A percentile compares a stretch with the other conserved stretches of the same genome.
These are phyloP conservation scores for Dendrolimus houi DNA, from an alignment of 2,888 invertebrate genomes.

Conservation along the genomic window DNA sequence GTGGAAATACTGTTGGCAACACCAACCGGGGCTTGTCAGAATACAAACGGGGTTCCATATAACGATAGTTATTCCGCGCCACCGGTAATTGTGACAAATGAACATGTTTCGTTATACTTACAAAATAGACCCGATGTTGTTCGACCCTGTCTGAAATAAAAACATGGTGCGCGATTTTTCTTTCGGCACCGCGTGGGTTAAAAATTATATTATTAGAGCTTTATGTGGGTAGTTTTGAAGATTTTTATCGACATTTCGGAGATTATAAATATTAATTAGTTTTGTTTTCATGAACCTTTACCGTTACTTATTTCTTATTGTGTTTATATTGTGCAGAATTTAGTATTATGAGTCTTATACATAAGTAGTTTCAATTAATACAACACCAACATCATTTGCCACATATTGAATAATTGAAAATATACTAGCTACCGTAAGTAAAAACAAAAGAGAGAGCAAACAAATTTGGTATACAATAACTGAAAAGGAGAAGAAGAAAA, in stretches of 20 bases:
- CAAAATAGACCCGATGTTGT: slow-evolving; percentile 12
- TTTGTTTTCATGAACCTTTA: no score
- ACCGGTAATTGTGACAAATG: slow-evolving; percentile 71
- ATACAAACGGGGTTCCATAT: slow-evolving; percentile 6
- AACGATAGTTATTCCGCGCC: slow-evolving; percentile 66
- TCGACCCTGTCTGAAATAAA: neutral
- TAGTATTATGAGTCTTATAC: no score
- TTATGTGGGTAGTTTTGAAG: neutral
- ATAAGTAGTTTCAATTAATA: no score
- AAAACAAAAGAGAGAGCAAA: no score
- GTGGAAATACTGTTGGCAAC: neutral
- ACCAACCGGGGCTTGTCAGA: neutral
- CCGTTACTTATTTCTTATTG: no score
- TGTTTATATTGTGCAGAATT: no score
- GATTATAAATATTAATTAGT: no score
- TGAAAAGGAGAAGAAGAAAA: no score
- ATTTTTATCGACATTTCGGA: neutral
- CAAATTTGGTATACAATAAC: no score
- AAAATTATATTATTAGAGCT: neutral
- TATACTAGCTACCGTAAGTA: no score
- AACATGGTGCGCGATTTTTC: neutral
- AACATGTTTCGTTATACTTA: slow-evolving; percentile 44
- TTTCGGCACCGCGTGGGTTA: neutral
- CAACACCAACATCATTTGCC: no score
- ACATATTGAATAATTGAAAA: no score